These are phyloP conservation scores for Columba guinea DNA, from an alignment of 2,797 vertebrate species.

Conservation along the genomic window DNA sequence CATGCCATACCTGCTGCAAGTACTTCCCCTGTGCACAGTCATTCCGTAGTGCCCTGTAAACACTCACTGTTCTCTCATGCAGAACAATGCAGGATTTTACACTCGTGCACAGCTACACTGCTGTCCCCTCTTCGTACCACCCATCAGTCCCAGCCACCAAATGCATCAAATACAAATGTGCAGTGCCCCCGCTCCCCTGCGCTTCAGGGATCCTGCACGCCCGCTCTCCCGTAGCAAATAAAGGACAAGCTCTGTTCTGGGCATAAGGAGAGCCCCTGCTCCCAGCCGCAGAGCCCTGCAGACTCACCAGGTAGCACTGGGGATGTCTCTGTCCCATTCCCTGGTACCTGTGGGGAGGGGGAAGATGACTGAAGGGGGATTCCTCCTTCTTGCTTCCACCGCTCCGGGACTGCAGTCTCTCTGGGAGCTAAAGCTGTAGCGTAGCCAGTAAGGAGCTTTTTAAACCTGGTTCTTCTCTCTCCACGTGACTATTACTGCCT, in stretches of 20 bases:
- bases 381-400: not conserved
- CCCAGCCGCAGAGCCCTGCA: not conserved
- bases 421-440: conserved; percentile 72
- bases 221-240: not conserved
- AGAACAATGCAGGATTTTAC: not conserved
- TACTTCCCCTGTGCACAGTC: not conserved
- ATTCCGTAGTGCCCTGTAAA: not conserved
- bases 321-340: conserved; percentile 44
- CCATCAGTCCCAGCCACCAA: not conserved
- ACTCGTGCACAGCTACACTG: rapidly evolving
- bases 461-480: conserved; percentile 78
- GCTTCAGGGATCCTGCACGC: not conserved
- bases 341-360: not conserved
- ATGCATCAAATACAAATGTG: not conserved
- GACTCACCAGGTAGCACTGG: conserved; percentile 54
- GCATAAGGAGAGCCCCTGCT: not conserved
- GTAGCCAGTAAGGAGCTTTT: conserved; percentile 80
- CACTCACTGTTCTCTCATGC: not conserved
- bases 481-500: conserved; percentile 82
- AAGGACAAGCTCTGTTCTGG: not conserved
- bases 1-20: rapidly evolving
- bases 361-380: not conserved
- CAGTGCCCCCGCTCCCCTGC: not conserved
- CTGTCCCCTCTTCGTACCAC: not conserved
- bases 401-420: conserved; percentile 70